Conservation (phyloP, 1,140 invertebrate species). For the Brachionus plicatilis region DNA sequence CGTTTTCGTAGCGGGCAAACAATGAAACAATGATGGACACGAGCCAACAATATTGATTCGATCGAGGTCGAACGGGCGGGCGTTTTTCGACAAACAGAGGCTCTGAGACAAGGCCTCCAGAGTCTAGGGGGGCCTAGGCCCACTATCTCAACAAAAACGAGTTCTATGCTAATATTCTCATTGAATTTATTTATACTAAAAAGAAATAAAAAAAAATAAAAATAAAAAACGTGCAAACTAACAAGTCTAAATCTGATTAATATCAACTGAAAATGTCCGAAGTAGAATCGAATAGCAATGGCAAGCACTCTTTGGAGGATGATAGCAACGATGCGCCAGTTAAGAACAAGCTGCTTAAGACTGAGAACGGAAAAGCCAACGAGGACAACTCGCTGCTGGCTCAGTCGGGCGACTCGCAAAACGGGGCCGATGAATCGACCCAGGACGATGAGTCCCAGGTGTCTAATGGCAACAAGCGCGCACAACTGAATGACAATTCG, state of each 20-base stretch:
- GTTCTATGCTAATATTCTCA: not conserved
- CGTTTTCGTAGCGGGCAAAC: not conserved
- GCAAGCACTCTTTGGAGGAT: slow-evolving; percentile 15
- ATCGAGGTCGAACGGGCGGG: not conserved
- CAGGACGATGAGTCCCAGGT: not conserved
- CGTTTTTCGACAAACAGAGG: not conserved
- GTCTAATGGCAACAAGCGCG: not conserved
- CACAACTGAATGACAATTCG: not conserved
- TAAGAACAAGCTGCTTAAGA: slow-evolving; percentile 2
- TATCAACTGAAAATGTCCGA: slow-evolving; percentile 28
- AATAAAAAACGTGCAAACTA: slow-evolving; percentile 10
- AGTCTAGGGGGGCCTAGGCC: not conserved
- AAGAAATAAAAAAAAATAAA: not conserved
- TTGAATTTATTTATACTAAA: not conserved
- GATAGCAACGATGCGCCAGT: not conserved
- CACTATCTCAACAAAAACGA: not conserved
- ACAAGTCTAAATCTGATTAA: not conserved
- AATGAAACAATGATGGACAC: not conserved
- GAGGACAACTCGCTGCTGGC: not conserved
- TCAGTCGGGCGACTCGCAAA: slow-evolving; percentile 8
- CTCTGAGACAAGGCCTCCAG: not conserved
- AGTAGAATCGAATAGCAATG: slow-evolving; percentile 27
- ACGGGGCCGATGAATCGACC: not conserved
- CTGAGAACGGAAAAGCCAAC: slow-evolving; percentile 8
- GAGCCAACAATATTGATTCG: not conserved